A percentile compares a stretch with the other conserved stretches of the same genome.
Evolutionary conservation across 2,888 invertebrate genomes (phyloP).

Genomic region (Eupithecia exiguata): DNA sequence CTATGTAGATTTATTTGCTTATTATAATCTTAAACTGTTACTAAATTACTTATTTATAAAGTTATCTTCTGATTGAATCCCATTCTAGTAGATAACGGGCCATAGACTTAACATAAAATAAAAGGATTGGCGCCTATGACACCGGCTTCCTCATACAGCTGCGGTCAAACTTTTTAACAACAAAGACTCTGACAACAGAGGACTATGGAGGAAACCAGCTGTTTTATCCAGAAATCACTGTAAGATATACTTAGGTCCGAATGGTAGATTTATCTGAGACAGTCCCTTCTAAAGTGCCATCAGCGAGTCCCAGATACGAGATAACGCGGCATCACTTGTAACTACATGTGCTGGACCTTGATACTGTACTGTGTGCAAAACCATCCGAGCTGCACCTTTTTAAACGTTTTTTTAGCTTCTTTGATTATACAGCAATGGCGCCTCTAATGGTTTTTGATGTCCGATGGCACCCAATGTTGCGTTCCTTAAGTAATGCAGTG

Average conservation of each 20-base stretch:
- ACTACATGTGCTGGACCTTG: constrained; percentile 37
- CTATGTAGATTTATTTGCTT: constrained; percentile 15
- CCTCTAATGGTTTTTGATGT: not conserved
- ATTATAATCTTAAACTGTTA: constrained; percentile 11
- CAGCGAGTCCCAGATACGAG: constrained; percentile 32
- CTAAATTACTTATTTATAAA: constrained; percentile 1
- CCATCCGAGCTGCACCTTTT: not conserved
- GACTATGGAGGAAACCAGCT: not conserved
- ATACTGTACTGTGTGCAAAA: constrained; percentile 32
- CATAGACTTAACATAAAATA: not conserved
- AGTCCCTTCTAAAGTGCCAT: constrained; percentile 28
- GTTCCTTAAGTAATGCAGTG: not conserved
- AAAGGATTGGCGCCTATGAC: constrained; percentile 9
- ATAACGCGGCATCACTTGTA: constrained; percentile 38
- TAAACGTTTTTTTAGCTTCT: not conserved
- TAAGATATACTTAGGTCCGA: constrained; percentile 5
- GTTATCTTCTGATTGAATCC: not conserved
- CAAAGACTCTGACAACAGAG: not conserved
- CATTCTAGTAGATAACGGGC: not conserved
- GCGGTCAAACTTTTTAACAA: not conserved
- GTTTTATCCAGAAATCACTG: not conserved
- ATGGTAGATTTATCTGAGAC: constrained; percentile 19
- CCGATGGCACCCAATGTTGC: not conserved
- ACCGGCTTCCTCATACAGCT: not conserved
- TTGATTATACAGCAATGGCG: not conserved